These are phyloP conservation scores for Anguilla rostrata DNA, from an alignment of 2,113 vertebrate genomes.

Conservation along the genomic window DNA sequence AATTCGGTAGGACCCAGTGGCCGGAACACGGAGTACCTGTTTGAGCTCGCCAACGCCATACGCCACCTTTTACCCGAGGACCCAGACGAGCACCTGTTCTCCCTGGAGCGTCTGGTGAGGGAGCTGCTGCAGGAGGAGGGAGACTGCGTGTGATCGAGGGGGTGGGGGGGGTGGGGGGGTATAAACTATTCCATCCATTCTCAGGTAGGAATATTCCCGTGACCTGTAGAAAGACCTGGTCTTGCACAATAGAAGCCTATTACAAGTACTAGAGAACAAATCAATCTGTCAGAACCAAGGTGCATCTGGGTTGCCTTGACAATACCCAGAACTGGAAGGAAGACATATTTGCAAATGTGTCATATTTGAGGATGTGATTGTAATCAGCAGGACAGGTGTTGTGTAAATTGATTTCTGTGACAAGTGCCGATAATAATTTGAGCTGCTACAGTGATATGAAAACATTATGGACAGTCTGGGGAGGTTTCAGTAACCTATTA, in stretches of 20 bases:
- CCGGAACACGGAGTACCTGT: constrained; percentile 90
- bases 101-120: constrained; percentile 86
- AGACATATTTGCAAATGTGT: too few species aligned
- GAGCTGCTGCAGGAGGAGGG: constrained; percentile 62
- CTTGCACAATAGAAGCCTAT: background rate
- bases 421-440: too few species aligned
- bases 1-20: constrained; percentile 86
- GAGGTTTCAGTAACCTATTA: too few species aligned
- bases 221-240: background rate
- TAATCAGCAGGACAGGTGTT: too few species aligned
- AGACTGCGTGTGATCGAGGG: background rate
- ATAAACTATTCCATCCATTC: background rate
- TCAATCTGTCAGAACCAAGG: background rate
- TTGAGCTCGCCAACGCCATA: constrained; percentile 88
- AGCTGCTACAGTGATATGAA: too few species aligned
- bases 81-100: constrained; percentile 87
- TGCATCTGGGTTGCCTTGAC: background rate
- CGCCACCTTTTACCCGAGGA: constrained; percentile 87
- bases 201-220: background rate
- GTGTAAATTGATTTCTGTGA: too few species aligned
- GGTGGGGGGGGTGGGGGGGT: background rate
- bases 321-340: background rate
- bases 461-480: too few species aligned
- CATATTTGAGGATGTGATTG: too few species aligned
- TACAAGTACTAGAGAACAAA: background rate